A percentile compares a stretch with the other conserved stretches of the same genome.
phyloP scores from a whole-genome alignment of 2,113 vertebrate genomes.

The Actenoides lindsayi region DNA sequence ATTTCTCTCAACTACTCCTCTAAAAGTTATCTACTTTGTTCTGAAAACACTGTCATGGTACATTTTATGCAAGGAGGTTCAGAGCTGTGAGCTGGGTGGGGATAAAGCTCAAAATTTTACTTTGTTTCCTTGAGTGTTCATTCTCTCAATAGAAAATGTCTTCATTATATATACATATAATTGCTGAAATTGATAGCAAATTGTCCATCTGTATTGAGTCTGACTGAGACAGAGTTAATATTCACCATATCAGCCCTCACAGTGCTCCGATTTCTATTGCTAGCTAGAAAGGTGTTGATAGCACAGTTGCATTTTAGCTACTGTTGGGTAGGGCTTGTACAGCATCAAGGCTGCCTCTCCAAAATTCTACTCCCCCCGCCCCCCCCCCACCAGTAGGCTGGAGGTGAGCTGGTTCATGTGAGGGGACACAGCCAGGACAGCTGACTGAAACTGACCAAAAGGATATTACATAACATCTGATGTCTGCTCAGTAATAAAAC shows the following conservation, averaged over 20 bases:
- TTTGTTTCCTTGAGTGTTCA: neutral
- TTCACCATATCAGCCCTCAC: neutral
- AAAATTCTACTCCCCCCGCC: rapidly evolving
- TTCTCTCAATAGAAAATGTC: neutral
- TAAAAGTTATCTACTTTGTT: neutral
- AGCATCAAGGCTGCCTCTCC: neutral
- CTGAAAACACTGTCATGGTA: neutral
- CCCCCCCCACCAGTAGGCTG: neutral
- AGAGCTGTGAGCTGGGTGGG: neutral
- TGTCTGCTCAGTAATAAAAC: neutral
- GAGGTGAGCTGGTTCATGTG: neutral
- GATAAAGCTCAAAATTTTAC: neutral
- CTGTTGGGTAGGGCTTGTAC: neutral
- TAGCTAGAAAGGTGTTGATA: neutral
- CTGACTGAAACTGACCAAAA: neutral
- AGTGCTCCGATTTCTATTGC: neutral
- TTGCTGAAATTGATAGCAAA: neutral
- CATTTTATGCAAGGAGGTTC: neutral
- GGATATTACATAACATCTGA: neutral
- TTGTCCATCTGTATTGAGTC: neutral
- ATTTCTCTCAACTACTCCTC: neutral
- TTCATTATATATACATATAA: neutral
- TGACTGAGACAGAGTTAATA: neutral
- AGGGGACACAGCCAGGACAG: neutral
- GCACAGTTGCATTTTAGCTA: neutral